Evolutionary conservation across 2,797 vertebrate species (phyloP).

Genomic region (Thalassophryne amazonica): DNA sequence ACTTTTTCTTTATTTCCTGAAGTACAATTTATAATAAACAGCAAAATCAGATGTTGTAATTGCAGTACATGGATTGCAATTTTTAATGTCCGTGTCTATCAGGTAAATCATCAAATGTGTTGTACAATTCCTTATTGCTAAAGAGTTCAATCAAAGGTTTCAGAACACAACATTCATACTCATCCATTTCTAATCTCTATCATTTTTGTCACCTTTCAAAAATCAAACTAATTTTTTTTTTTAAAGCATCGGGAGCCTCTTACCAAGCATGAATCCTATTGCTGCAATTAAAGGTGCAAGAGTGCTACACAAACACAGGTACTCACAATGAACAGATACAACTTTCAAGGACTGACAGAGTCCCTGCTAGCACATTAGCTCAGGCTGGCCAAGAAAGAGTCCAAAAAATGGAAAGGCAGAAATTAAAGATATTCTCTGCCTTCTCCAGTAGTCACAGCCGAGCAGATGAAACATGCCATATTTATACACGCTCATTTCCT

Average conservation of each 20-base stretch:
- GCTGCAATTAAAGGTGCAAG: not conserved
- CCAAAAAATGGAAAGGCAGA: conserved; percentile 13
- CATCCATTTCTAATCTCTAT: not conserved
- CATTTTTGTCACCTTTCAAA: not conserved
- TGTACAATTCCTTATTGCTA: too few species aligned
- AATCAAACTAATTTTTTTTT: not conserved
- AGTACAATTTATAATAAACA: too few species aligned
- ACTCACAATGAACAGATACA: not conserved
- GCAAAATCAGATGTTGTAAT: too few species aligned
- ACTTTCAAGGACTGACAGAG: conserved; percentile 3
- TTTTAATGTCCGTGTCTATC: too few species aligned
- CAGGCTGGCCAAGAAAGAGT: conserved; percentile 18
- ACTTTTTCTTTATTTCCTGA: too few species aligned
- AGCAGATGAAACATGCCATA: conserved; percentile 39
- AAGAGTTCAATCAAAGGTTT: too few species aligned
- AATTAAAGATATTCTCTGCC: conserved; percentile 31
- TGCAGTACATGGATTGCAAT: too few species aligned
- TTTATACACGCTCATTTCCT: conserved; percentile 45
- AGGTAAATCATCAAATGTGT: too few species aligned
- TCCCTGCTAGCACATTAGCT: conserved; percentile 32
- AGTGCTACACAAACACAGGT: not conserved
- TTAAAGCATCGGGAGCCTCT: not conserved
- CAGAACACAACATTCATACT: not conserved
- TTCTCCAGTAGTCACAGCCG: conserved; percentile 35
- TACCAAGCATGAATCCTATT: not conserved